Base-by-base conservation (phyloP, 2,113 vertebrate genomes). In the Dasypus novemcinctus region DNA sequence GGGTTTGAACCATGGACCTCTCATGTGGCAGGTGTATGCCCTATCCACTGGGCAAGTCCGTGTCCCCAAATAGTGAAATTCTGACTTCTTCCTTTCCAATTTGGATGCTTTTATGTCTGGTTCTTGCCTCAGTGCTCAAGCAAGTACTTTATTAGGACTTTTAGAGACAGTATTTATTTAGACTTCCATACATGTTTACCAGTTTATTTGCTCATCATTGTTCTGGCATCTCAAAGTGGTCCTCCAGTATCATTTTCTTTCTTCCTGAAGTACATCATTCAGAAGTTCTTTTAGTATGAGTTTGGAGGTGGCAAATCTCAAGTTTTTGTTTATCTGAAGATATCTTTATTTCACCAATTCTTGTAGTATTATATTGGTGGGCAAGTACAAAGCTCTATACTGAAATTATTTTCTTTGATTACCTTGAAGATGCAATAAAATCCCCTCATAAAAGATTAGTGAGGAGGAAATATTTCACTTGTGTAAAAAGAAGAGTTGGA, bases 321-420 rank as follows among this genome's bases (percentile, higher is more conserved):
- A 57, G 57, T 12, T 86, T 66, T 46, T 81, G 49, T 75, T 63
- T 81, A 81, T 68, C 33, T 61, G 46, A 43, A 93, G 33, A 57
- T 72, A 80, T 36, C 43, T 80, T 74, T 86, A 68, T 90, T 87
- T 93, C 33, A n/a, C 15, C 15, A 15, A 86, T 11, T 88, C 66
- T 81, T n/a, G 0, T 20, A 74, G 15, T 66, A n/a, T 33, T 80
- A 33, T 66, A 66, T 57, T 81, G 64, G 21, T 49, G 36, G 63
- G 4, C 54, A 27, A 69, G 33, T 59, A 11, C 17, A 61, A 4
- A 68, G 13, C 41, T 91, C 57, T 87, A 75, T 43, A 87, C 33
- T 41, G 49, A 90, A 93, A 76, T 81, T 82, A 64, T 86, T 85
- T 78, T 93, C 31, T 93, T 90, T 72, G 64, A 79, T 90, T 25